These are phyloP conservation scores for Epinotia brunnichana DNA, from an alignment of 2,888 invertebrate species.

Conservation along the genomic window DNA sequence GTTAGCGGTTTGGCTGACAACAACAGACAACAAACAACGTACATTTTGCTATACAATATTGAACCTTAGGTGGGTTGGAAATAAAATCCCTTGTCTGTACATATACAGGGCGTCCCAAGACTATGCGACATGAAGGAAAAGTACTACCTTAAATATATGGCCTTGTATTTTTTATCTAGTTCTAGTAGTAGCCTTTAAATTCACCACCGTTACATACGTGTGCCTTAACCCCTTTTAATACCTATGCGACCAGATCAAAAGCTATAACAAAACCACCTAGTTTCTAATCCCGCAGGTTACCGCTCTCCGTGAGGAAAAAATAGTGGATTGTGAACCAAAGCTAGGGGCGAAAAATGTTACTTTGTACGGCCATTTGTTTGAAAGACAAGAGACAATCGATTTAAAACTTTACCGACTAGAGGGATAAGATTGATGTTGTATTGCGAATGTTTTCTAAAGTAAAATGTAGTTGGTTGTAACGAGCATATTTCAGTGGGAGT, in stretches of 20 bases:
- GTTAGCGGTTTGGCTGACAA: constrained; percentile 9
- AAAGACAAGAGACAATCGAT: neutral
- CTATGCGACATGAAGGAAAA: too few relatives aligned
- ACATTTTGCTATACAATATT: too few relatives aligned
- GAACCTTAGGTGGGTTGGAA: too few relatives aligned
- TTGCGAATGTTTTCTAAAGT: constrained; percentile 10
- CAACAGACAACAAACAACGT: too few relatives aligned
- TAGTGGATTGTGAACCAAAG: constrained; percentile 23
- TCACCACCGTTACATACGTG: too few relatives aligned
- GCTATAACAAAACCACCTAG: constrained; percentile 24
- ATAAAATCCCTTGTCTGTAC: too few relatives aligned
- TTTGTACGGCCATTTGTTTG: constrained; percentile 33
- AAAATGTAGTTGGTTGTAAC: constrained; percentile 6
- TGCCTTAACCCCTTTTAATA: neutral
- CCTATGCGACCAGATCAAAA: constrained; percentile 31
- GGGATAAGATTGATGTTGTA: constrained; percentile 13
- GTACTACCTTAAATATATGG: too few relatives aligned
- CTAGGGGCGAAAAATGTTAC: constrained; percentile 40
- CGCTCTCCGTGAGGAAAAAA: constrained; percentile 19
- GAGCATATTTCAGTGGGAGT: neutral
- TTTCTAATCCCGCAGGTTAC: constrained; percentile 32
- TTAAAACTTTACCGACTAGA: constrained; percentile 9
- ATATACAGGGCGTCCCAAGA: too few relatives aligned
- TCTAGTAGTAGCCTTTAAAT: too few relatives aligned
- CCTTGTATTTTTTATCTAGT: too few relatives aligned